A percentile compares a stretch with the other conserved stretches of the same genome.
Conservation (phyloP, 2,797 vertebrate species). For the Clarias platycephalus region DNA sequence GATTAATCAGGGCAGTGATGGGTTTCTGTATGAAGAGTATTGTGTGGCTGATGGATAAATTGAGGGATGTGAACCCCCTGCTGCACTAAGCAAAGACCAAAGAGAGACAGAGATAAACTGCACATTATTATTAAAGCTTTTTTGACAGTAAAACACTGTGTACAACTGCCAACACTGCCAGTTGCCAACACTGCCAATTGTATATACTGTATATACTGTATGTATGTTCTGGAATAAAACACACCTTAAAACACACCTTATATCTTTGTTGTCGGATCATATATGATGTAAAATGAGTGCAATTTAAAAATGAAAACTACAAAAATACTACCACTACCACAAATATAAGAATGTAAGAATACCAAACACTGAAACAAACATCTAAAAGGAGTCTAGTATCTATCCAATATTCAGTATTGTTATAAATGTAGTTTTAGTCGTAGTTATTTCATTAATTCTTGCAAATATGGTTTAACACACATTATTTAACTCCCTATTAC, state of each 20-base stretch:
- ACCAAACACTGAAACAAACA: background rate
- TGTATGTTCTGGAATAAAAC: too few relatives aligned
- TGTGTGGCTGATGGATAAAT: too few relatives aligned
- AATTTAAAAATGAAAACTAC: background rate
- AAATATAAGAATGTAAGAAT: background rate
- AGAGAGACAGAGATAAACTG: too few relatives aligned
- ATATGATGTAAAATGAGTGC: background rate
- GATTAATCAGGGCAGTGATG: too few relatives aligned
- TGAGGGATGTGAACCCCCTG: too few relatives aligned
- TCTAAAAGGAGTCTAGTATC: background rate
- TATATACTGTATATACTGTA: too few relatives aligned
- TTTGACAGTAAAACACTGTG: background rate
- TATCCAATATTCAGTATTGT: background rate
- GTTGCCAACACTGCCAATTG: too few relatives aligned
- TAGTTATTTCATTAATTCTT: background rate
- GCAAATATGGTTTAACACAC: background rate
- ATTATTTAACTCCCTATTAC: background rate
- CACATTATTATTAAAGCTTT: background rate
- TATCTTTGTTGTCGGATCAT: background rate
- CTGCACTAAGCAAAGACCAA: too few relatives aligned
- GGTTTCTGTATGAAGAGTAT: too few relatives aligned
- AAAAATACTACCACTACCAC: background rate
- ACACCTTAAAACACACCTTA: background rate
- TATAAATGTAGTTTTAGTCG: background rate
- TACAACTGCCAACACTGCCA: too few relatives aligned